Evolutionary conservation across 2,888 invertebrate species (phyloP), one percentile per base, ranked within the genome.

Genomic region (Micoletzkya japonica): DNA sequence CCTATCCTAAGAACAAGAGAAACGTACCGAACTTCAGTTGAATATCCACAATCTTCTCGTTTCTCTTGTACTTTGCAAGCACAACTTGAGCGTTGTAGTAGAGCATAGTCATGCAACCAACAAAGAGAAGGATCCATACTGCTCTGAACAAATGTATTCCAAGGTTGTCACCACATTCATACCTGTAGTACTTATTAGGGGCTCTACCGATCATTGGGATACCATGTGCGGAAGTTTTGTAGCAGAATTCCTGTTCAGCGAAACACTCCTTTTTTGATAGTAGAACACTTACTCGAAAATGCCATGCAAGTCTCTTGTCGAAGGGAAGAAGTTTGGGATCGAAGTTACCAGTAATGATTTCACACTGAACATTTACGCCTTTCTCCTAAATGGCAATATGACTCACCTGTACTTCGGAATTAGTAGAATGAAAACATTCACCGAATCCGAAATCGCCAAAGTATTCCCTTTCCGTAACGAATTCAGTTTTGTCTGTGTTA

Each of bases 11-110:
- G n/a, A 59, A 24, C 30, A 26, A 4, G 26, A 59, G 59, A 10
- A 36, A 34, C 64, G 50, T n/a, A 67, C 82, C 82, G 70, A 82
- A 81, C 49, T 81, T 81, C 50, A 82, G 68, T 54, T 82, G 82
- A 67, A 83, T 83, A 66, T 82, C 82, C 3, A 82, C 82, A 36
- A 82, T 83, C 61, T 83, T 83, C 37, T 82, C 83, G 74, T 79
- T 82, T 68, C 77, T 70, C 7, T 77, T 72, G 59, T 81, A 82
- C 58, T 81, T 82, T 30, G 80, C 76, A 34, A 81, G 73, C 1
- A 82, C 82, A 10, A 76, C 77, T 3, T 76, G 70, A 1, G 80
- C 82, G 70, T 82, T 81, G 58, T 79, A 80, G 52, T 79, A 67
- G 70, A 82, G 82, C 66, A 76, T 78, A 10, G 68, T 72, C 24